Evolutionary conservation across 1,140 invertebrate genomes (phyloP), one percentile per base, ranked within the genome.

Genomic region (silkworm (Bombyx mori)): DNA sequence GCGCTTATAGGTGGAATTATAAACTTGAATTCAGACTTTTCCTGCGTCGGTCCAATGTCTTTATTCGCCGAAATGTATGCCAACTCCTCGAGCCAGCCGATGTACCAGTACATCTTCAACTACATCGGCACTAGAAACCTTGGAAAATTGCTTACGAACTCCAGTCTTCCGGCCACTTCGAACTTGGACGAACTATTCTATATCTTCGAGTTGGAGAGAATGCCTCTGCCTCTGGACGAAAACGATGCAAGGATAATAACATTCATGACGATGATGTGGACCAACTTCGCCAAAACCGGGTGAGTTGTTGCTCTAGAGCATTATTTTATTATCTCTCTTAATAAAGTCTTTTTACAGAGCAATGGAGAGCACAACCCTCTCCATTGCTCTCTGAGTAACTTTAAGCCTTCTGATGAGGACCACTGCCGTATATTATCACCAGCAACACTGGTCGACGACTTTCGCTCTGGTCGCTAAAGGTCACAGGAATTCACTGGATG

Each of bases 201-300:
- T 56, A 54, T 87, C 0, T 86, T 87, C 56, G 82, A 86, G 44
- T 47, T 87, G 53, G 79, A 87, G 52, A 66, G 78, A 43, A 46
- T 83, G 1, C 76, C 75, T 2, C 54, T 84, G 22, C 78, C 76
- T 0, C 80, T 84, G 70, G 72, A 82, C 53, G 78, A 82, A 49
- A 72, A 86, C 26, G 84, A 87, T 49, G 82, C 79, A 0, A 72
- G 75, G 42, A 83, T 87, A 22, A 61, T 82, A 1, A 78, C 75
- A 0, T 82, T 84, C 10, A 82, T 87, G 82, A 83, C 81, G 0
- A 82, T 77, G 69, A 74, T 88, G 71, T 89, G 82, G 83, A 79
- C 86, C 1, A 89, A 86, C 56, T 89, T 89, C 57, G 88, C 86
- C 9, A 86, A 80, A 66, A 79, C 62, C 64, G 85, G 86, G 83